Base-by-base conservation (phyloP, 1,140 invertebrate species). In the Bombus cullumanus region DNA sequence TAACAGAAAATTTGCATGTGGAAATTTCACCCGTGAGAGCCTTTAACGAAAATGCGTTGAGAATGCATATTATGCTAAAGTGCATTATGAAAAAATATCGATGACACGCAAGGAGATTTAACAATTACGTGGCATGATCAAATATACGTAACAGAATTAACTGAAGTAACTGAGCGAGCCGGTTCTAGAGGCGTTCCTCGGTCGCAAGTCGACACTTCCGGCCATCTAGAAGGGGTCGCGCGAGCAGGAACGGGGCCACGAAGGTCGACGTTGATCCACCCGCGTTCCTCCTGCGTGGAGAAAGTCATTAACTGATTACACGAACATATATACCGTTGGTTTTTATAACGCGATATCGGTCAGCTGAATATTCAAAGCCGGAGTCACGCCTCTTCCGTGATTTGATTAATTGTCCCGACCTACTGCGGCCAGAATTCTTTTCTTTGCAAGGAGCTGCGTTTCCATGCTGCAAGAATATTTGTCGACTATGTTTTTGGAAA, bases 261-360 rank as follows among this genome's bases (percentile, higher is more conserved):
- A 66, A 34, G 37, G 15, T 12, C 25, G 25, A 75, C 41, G 28
- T 37, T n/a, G 41, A 83, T 77, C 43, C 25, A 34, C 25, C 18
- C 64, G 34, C n/a, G 53, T 66, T 34, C 6, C 57, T 18, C 43
- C 76, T 79, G 77, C 76, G 82, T 84, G 77, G 57, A 62, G 68
- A 80, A 85, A 85, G 28, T 85, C 83, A 79, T 85, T 80, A 72
- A 73, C 68, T 85, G 83, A 80, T 85, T 71, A 80, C 80, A 85
- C 76, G 83, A 62, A 62, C 28, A 62, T n/a, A n/a, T 72, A 64
- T 22, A 41, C 15, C 28, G 41, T 1, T 12, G 25, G 3, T 72
- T 72, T 80, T 73, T 80, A 8, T 62, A 72, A 72, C 39, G 31
- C 76, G 39, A 25, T 72, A 64, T 53, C 77, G 39, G 39, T 1